Base-by-base conservation (phyloP, 2,888 invertebrate genomes). In the Belgica antarctica region DNA sequence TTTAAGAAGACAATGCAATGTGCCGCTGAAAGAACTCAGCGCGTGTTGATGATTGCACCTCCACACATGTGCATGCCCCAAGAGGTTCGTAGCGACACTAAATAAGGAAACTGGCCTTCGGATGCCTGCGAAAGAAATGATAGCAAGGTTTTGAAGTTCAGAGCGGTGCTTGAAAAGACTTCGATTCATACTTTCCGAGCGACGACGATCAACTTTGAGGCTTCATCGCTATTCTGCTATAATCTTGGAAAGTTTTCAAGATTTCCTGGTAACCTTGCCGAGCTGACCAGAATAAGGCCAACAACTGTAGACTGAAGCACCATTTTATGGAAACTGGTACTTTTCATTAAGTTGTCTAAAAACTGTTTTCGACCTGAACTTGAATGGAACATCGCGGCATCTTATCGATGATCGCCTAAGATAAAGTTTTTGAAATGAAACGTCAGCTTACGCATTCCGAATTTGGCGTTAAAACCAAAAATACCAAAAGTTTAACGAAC, bases 101-200 rank as follows among this genome's bases (percentile, higher is more conserved):
- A 15, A 25, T 59, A 27, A 12, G 25, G 25, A 59, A 59, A 5
- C n/a, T 24, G 25, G 8, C 25, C 59, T 27, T 25, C 25, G 15
- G 12, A 4, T 4, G 59, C 59, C 27, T 59, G 3, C 4, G 27
- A 52, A 59, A 22, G 17, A 22, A 5, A 17, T 5, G 22, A 52
- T 15, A n/a, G 12, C 19, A 4, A 31, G 41, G 15, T 41, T 41
- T 2, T 15, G 41, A 41, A 41, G 41, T 41, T 41, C 41, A 41
- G 2, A 41, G 41, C 41, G 22, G n/a, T 19, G 7, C 17, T 52
- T 52, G n/a, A 17, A 22, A 52, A 22, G 19, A 52, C n/a, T 52
- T 52, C 52, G 5, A 8, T 31, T 31, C 22, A 19, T 52, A 52
- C 52, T 52, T 52, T 52, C 17, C 22, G 52, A 52, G 19, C 52